Evolutionary conservation across 1,140 invertebrate species (phyloP).

Genomic region (Drosophila oshimai): DNA sequence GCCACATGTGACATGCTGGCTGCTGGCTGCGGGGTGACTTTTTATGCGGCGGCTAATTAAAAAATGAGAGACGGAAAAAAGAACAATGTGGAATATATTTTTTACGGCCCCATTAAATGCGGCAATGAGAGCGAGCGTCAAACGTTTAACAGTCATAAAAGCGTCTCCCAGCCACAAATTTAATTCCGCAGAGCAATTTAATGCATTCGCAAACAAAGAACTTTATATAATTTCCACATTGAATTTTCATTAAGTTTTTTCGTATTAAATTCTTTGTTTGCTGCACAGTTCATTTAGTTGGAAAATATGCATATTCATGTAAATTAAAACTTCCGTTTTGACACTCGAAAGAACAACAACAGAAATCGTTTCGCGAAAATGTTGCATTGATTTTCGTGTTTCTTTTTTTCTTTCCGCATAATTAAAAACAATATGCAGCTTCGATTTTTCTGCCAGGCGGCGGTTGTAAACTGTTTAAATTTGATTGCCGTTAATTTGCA

Average conservation of each 20-base stretch:
- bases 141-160: conserved; percentile 70
- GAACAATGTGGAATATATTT: conserved; percentile 22
- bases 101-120: conserved; percentile 41
- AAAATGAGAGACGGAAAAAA: conserved; percentile 46
- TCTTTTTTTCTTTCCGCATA: conserved; percentile 56
- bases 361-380: conserved; percentile 33
- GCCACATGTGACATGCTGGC: conserved; percentile 71
- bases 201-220: conserved; percentile 50
- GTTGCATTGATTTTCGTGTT: conserved; percentile 23
- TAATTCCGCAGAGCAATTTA: conserved; percentile 52
- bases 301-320: conserved; percentile 69
- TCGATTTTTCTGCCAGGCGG: conserved; percentile 1
- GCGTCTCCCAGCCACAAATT: conserved; percentile 36
- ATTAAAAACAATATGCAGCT: conserved; percentile 64
- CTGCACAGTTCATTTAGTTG: conserved; percentile 53
- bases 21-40: conserved; percentile 42
- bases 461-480: conserved; percentile 46
- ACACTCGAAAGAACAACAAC: conserved; percentile 37
- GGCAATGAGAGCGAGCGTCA: conserved; percentile 46
- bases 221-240: conserved; percentile 35
- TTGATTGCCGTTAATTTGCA: conserved; percentile 63
- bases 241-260: conserved; percentile 48
- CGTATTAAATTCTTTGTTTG: conserved; percentile 10
- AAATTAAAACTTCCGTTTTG: conserved; percentile 71
- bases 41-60: conserved; percentile 75